Evolutionary conservation across 2,797 vertebrate genomes (phyloP).

Genomic region (Sitta carolinensis): DNA sequence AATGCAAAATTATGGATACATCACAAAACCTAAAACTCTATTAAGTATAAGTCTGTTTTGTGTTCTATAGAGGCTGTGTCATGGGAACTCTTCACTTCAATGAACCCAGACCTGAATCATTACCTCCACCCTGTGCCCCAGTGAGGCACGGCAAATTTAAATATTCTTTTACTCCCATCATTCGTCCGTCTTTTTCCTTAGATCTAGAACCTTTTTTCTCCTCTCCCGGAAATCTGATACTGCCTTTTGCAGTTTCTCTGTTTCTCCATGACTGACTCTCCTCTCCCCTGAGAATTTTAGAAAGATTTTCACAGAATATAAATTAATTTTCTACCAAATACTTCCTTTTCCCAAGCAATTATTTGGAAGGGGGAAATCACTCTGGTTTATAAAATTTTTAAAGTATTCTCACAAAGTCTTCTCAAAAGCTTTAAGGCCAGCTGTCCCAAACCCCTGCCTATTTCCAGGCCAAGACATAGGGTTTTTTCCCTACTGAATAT

Average conservation of each 20-base stretch:
- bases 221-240: neutral
- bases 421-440: neutral
- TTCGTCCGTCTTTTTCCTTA: neutral
- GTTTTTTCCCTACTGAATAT: neutral
- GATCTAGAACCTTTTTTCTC: neutral
- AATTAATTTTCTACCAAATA: neutral
- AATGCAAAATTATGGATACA: rapidly evolving
- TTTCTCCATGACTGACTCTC: neutral
- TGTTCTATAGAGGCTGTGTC: neutral
- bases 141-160: neutral
- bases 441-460: rapidly evolving
- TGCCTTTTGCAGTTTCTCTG: neutral
- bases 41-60: neutral
- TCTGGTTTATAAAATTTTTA: neutral
- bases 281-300: rapidly evolving
- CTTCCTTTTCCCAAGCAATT: neutral
- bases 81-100: neutral
- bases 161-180: neutral
- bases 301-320: neutral
- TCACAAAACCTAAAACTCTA: neutral
- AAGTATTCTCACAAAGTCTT: neutral
- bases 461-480: neutral
- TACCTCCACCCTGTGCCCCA: conserved; percentile 28
- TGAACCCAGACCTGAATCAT: neutral
- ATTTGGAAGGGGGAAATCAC: neutral